Evolutionary conservation across 1,140 invertebrate genomes (phyloP).

Genomic region (Phymorhynchus buccinoides): DNA sequence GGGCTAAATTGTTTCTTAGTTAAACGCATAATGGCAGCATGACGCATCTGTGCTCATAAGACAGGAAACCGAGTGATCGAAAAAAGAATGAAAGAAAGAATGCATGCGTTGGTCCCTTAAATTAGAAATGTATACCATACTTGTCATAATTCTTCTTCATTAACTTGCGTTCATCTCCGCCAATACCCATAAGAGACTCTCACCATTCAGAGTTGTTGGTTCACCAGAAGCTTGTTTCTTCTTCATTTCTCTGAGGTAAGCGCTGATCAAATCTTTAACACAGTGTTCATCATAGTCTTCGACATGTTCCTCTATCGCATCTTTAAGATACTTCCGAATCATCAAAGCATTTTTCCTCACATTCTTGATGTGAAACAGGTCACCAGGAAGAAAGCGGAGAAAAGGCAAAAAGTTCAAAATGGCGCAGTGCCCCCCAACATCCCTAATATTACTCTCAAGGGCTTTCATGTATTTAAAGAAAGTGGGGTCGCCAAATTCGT

Average conservation of each 20-base stretch:
- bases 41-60: too few relatives aligned
- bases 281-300: constrained; percentile 45
- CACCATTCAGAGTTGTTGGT: constrained; percentile 36
- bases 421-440: constrained; percentile 5
- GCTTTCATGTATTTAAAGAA: constrained; percentile 44
- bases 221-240: constrained; percentile 35
- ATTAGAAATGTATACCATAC: too few relatives aligned
- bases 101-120: too few relatives aligned
- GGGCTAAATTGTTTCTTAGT: too few relatives aligned
- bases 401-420: constrained; percentile 50
- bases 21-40: too few relatives aligned
- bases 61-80: too few relatives aligned
- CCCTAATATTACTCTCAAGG: constrained; percentile 33
- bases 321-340: not conserved
- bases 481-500: constrained; percentile 76
- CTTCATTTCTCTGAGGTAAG: constrained; percentile 48
- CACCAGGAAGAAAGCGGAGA: constrained; percentile 51
- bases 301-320: constrained; percentile 40
- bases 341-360: constrained; percentile 22
- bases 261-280: constrained; percentile 49
- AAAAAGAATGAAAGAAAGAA: too few relatives aligned
- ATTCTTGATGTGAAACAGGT: constrained; percentile 45
- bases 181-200: too few relatives aligned
- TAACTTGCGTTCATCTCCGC: too few relatives aligned
- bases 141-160: too few relatives aligned